Conservation (phyloP, 2,888 invertebrate species). For the Ophion costatus region DNA sequence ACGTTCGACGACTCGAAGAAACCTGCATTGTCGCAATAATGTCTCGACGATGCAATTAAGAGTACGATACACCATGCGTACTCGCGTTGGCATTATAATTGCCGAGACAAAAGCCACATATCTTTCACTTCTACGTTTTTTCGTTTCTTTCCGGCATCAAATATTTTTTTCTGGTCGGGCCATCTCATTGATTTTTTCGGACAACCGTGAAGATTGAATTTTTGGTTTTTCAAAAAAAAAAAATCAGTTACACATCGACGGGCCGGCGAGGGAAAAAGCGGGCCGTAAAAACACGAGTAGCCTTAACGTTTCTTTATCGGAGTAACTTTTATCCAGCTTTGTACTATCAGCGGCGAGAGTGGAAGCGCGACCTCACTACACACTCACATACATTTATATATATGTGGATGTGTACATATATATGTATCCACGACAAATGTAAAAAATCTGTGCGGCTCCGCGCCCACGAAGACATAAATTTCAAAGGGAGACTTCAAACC, state of each 20-base stretch:
- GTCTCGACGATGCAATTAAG: not conserved
- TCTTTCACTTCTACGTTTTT: too few relatives aligned
- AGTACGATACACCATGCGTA: not conserved
- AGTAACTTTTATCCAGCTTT: slow-evolving; percentile 20
- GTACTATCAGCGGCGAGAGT: not conserved
- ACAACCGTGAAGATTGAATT: not conserved
- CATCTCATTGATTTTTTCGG: too few relatives aligned
- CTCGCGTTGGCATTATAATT: not conserved
- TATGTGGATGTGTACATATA: not conserved
- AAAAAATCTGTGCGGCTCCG: not conserved
- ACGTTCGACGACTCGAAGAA: not conserved
- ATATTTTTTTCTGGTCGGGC: not conserved
- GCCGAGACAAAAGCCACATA: not conserved
- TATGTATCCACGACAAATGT: not conserved
- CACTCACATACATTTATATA: not conserved
- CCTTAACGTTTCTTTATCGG: not conserved
- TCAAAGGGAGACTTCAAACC: not conserved
- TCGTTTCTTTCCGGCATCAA: not conserved
- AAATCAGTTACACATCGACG: not conserved
- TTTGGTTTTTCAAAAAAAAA: not conserved
- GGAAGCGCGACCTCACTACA: not conserved
- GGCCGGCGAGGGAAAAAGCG: not conserved
- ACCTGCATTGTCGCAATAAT: not conserved
- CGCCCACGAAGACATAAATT: not conserved
- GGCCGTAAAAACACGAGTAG: not conserved